Evolutionary conservation across 2,888 invertebrate genomes (phyloP), one percentile per base, ranked within the genome.

Genomic region (Gryllus longicercus): DNA sequence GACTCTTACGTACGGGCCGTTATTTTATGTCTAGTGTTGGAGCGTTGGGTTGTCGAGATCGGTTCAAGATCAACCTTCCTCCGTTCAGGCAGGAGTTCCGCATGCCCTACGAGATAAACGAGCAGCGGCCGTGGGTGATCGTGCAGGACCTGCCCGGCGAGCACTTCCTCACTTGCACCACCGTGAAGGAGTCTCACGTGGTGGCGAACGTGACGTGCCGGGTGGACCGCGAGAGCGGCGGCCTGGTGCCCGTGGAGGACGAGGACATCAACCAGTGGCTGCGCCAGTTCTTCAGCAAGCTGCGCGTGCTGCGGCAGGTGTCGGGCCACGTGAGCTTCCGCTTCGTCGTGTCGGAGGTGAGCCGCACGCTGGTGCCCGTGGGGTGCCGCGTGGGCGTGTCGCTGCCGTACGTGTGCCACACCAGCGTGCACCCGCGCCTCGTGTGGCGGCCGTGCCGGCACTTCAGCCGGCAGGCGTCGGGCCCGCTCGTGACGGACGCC

Each of bases 201-300:
- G 92, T 94, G 74, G 94, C 94, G 79, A 95, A 95, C 85, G 94
- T 95, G 38, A 93, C 93, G 3, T 95, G 95, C 84, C 90, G 92
- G 10, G 90, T 95, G 76, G 93, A 94, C 84, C 88, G 90, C 78
- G 89, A 90, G 74, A 90, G 89, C 74, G 92, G 91, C 84, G 93
- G 93, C 51, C 86, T 95, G 77, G 90, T 94, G 79, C 93, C 94
- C 0, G 91, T 92, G 83, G 90, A 91, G 83, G 89, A 91, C 82
- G 82, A 84, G 51, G 92, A 93, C 84, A 90, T 95, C 79, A 91
- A 92, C 84, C 88, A 89, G 25, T 94, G 95, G 95, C 88, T 95
- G 83, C 90, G 92, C 82, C 89, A 91, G 83, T 94, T 94, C 86
- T 93, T 94, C 84, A 88, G 89, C 51, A 91, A 91, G 84, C 87